phyloP scores from a whole-genome alignment of 2,113 vertebrate genomes.

The Calonectris borealis region DNA sequence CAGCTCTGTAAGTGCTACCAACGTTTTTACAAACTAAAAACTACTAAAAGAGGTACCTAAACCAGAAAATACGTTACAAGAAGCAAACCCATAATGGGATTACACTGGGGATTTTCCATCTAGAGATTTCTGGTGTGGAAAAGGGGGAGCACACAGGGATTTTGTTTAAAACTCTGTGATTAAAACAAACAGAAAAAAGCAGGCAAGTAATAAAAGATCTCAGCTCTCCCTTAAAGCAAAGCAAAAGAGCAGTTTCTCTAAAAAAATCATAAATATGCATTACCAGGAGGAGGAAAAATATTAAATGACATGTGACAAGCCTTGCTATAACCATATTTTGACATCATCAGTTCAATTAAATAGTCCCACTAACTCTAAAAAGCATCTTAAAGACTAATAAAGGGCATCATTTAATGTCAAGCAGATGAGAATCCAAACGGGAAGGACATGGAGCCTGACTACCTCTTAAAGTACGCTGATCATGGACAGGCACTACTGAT shows the following conservation, averaged over 20 bases:
- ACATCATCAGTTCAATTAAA: slow-evolving; percentile 21
- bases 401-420: not conserved
- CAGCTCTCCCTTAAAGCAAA: not conserved
- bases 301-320: not conserved
- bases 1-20: not conserved
- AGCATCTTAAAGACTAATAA: not conserved
- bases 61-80: not conserved
- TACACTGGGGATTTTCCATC: not conserved
- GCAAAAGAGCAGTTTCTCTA: not conserved
- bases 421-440: not conserved
- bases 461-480: not conserved
- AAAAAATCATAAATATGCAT: not conserved
- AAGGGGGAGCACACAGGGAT: not conserved
- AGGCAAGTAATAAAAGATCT: not conserved
- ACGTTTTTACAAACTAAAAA: not conserved
- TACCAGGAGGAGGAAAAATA: not conserved
- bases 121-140: not conserved
- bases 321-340: not conserved
- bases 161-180: not conserved
- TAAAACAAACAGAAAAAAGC: not conserved
- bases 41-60: not conserved
- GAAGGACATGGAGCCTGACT: not conserved
- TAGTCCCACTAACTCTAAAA: not conserved
- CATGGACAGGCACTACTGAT: not conserved
- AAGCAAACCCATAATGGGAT: not conserved